phyloP scores from a whole-genome alignment of 2,888 invertebrate species.

The Rhamnusium bicolor region DNA sequence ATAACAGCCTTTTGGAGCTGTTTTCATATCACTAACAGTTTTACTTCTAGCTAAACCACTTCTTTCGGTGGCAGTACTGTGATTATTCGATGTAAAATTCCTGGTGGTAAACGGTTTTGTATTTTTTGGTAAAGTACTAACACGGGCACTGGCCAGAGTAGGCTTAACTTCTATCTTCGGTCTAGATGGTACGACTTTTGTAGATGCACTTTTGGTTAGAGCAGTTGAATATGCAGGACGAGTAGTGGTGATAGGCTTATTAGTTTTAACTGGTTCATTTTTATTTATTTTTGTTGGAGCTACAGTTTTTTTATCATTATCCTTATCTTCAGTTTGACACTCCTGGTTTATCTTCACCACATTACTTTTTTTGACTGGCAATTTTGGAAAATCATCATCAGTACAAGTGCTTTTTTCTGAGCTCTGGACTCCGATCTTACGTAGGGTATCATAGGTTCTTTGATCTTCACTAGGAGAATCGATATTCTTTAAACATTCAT shows the following conservation, averaged over 20 bases:
- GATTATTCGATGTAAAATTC: background rate
- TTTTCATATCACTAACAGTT: conserved; percentile 69
- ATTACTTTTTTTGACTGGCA: conserved; percentile 59
- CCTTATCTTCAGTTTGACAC: conserved; percentile 62
- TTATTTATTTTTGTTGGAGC: conserved; percentile 45
- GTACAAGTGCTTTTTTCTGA: conserved; percentile 69
- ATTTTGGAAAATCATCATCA: conserved; percentile 66
- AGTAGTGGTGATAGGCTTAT: conserved; percentile 53
- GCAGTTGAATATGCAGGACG: conserved; percentile 71
- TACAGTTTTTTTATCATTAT: conserved; percentile 12
- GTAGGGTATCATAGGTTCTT: conserved; percentile 67
- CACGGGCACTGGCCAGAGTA: conserved; percentile 15
- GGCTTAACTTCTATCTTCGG: conserved; percentile 60
- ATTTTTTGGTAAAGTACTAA: conserved; percentile 27
- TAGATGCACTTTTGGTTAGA: conserved; percentile 68
- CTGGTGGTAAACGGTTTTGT: conserved; percentile 11
- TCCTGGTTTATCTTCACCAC: conserved; percentile 67
- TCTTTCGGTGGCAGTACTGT: conserved; percentile 37
- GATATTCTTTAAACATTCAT: conserved; percentile 49
- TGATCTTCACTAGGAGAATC: conserved; percentile 71
- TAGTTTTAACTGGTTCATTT: conserved; percentile 46
- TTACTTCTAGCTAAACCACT: conserved; percentile 64
- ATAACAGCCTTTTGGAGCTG: conserved; percentile 37
- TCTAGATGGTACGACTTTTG: conserved; percentile 61
- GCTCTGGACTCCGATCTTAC: conserved; percentile 67